Evolutionary conservation across 64 coral and sea anemone species (phyloP), one percentile per base, ranked within the genome.

Genomic region (Actinia tenebrosa): DNA sequence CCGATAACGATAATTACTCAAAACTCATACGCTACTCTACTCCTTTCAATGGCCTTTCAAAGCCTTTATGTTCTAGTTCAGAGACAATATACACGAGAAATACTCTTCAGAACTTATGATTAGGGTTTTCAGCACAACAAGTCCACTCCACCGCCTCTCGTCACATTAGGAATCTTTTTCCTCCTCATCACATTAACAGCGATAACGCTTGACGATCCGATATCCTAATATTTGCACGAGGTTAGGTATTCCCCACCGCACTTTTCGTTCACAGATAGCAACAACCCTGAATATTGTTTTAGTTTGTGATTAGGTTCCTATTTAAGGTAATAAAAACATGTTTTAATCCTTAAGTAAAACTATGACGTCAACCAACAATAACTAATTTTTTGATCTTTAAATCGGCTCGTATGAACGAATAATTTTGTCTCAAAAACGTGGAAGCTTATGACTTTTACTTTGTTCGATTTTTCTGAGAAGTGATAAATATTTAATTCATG

Each of bases 151-250:
- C 17, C 18, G 18, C 50, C 44, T 50, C 79, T 81, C 79, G 53
- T 13, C 79, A 81, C 79, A 81, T 81, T 81, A 81, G 79, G 45
- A 53, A 81, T 53, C 43, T 50, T 81, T 81, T 50, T 45, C 79
- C 43, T 53, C 30, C 79, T 53, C 79, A 81, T 45, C 79, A 37
- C 79, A 81, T 81, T 45, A 81, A 14, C 44, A n/a, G 30, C 16
- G 50, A 53, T 50, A 50, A 81, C 17, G 43, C 14, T 53, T 23
- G 16, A 50, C 43, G 79, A 81, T 81, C 79, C 79, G 79, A 81
- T 81, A 81, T 81, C 79, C 50, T 20, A 81, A 81, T 81, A 81
- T 81, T 81, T 50, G 42, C 63, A 66, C n/a, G 63, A 58, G 56
- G 56, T 66, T 3, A 42, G 69, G 3, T 75, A 37, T 75, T 75